Evolutionary conservation across 2,797 vertebrate species (phyloP), one percentile per base, ranked within the genome.

Genomic region (Cebuella pygmaea): DNA sequence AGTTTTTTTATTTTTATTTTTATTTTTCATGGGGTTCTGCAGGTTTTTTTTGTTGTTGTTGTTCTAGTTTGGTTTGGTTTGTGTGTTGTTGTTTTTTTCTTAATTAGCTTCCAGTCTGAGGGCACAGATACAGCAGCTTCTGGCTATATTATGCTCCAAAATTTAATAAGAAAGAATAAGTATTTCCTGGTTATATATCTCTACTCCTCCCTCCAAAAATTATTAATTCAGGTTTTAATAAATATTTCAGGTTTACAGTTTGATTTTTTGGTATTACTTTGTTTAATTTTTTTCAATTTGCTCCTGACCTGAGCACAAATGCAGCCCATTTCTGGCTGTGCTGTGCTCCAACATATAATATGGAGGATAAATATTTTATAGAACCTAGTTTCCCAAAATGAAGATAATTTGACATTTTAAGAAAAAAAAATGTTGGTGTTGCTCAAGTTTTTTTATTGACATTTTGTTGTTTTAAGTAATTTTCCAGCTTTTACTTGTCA

Each of bases 351-450:
- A 90, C 80, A 30, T 41, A 85, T 94, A 55, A 84, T n/a, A 85
- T 57, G 41, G 33, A 83, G n/a, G 91, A 93, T 80, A 90, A 76
- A 83, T 92, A 92, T 85, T 95, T 94, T 93, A 75, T 72, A 95
- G 30, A 95, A 96, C 61, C 1, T 26, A 89, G 19, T 72, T 55
- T 89, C 64, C 83, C 67, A 61, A 84, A 93, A 48, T 15, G 93
- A 94, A 59, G 20, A 89, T 86, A 80, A 95, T 13, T 74, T 19
- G 5, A 94, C 76, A 59, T 95, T 64, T 90, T 87, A 88, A 70
- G 19, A 59, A 90, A 85, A 92, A 92, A 92, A 94, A 85, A 59
- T 46, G 9, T 82, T 88, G 74, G 17, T 83, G 22, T 84, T 91
- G 41, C 76, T 95, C 84, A 85, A 46, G 0, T 30, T 46, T 89